Evolutionary conservation across 2,113 vertebrate species (phyloP).

Genomic region (Lampris incognitus): DNA sequence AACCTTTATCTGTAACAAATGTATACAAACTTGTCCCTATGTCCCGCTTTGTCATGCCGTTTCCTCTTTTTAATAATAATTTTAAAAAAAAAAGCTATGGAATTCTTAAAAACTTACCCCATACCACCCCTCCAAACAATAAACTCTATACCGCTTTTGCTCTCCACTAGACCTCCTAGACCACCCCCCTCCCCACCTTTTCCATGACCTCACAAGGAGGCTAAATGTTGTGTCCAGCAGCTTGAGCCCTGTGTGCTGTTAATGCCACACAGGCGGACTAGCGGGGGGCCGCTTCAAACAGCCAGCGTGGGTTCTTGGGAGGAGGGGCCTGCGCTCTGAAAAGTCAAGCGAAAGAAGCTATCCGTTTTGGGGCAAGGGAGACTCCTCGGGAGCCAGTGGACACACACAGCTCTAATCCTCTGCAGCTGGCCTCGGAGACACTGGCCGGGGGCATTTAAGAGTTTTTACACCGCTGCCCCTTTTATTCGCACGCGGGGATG

Average conservation of each 20-base stretch:
- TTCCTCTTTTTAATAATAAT: too few relatives aligned
- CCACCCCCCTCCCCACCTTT: conserved; percentile 13
- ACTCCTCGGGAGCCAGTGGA: conserved; percentile 70
- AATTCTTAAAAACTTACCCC: conserved; percentile 57
- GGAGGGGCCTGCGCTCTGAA: conserved; percentile 66
- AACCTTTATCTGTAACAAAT: too few relatives aligned
- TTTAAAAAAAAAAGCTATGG: too few relatives aligned
- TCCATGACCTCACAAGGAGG: conserved; percentile 79
- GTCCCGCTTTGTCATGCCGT: too few relatives aligned
- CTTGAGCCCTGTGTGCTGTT: conserved; percentile 79
- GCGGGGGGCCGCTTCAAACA: conserved; percentile 80
- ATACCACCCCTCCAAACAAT: conserved; percentile 62
- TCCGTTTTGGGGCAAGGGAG: conserved; percentile 74
- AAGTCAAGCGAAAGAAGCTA: conserved; percentile 73
- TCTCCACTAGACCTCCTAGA: conserved; percentile 35
- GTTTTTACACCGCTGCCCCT: conserved; percentile 63
- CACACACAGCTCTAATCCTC: conserved; percentile 84
- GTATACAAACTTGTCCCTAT: too few relatives aligned
- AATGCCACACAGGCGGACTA: conserved; percentile 79
- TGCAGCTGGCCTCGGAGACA: conserved; percentile 81
- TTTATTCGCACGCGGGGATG: conserved; percentile 77
- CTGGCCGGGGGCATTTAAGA: conserved; percentile 70
- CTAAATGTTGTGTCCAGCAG: conserved; percentile 82
- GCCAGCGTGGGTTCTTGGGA: conserved; percentile 73
- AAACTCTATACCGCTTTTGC: conserved; percentile 44